Evolutionary conservation across 2,888 invertebrate species (phyloP), one percentile per base, ranked within the genome.

Genomic region (Drosophila acutilabella): DNA sequence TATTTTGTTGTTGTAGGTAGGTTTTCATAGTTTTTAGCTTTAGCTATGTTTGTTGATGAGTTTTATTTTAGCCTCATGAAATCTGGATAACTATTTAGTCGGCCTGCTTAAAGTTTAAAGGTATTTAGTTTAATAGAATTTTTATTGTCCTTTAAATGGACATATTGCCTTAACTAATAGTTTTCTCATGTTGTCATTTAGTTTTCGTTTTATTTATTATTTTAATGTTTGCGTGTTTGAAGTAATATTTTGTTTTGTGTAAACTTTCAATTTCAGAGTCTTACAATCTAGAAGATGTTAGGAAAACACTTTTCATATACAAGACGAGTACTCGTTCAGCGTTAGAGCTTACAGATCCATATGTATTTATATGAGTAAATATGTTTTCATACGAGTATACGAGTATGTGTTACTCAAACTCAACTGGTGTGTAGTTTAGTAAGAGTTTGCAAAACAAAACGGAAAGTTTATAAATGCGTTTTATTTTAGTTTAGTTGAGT

Each of bases 111-210:
- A n/a, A n/a, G 58, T 38, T 58, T 23, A 48, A 53, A 67, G 47
- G 47, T 71, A 54, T 57, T 42, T 71, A 70, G 74, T 74, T 77
- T 68, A 67, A 69, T 75, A 78, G 74, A 83, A 81, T 78, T 65
- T 88, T 89, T 90, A 86, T 90, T 89, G 90, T 90, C 90, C 89
- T 64, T 71, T 76, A 52, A 79, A 73, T 89, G 90, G 89, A 90
- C 89, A 89, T 88, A 79, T 79, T 71, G 57, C 41, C 79, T 89
- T 81, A 81, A 62, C 76, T 81, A 77, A 74, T 76, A 80, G 80
- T 81, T 71, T 66, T 60, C 45, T 57, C 58, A 56, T 47, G 41
- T 41, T 41, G 6, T 41, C 30, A 41, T 44, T 51, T 44, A 62
- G 11, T 52, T 58, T 38, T 30, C 26, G 36, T 42, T 42, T 36